A percentile compares a stretch with the other conserved stretches of the same genome.
Evolutionary conservation across 2,113 vertebrate genomes (phyloP).

Genomic region (Myrmecophaga tridactyla): DNA sequence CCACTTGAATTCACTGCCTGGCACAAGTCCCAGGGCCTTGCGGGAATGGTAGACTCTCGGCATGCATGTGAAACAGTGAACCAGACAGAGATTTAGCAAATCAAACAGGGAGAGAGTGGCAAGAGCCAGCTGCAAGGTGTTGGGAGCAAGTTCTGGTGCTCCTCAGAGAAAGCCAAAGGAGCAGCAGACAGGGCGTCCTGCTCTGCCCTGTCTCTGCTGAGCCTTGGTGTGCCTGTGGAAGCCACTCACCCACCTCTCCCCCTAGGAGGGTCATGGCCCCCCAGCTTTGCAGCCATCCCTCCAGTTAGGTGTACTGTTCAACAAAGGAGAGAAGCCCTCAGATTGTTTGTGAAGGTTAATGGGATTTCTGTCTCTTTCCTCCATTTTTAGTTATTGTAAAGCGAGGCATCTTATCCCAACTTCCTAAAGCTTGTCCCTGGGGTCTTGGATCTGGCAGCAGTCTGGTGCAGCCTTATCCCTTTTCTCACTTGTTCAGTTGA

Average conservation of each 20-base stretch:
- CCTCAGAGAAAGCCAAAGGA: not conserved
- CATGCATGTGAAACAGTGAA: constrained; percentile 53
- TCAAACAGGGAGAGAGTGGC: constrained; percentile 53
- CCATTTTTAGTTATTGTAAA: not conserved
- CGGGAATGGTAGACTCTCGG: constrained; percentile 13
- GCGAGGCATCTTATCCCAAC: not conserved
- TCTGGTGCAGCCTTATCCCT: not conserved
- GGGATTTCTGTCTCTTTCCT: not conserved
- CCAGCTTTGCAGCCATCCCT: not conserved
- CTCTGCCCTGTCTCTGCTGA: not conserved
- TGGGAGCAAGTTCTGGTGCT: not conserved
- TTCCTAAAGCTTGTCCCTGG: not conserved
- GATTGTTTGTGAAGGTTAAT: not conserved
- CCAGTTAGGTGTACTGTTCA: not conserved
- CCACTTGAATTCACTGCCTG: constrained; percentile 59
- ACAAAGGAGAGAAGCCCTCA: not conserved
- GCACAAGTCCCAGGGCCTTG: constrained; percentile 64
- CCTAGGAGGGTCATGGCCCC: rapidly evolving
- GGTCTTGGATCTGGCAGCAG: not conserved
- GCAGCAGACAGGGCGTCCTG: rapidly evolving
- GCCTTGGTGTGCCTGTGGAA: rapidly evolving
- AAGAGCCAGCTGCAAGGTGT: constrained; percentile 32
- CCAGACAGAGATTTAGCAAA: constrained; percentile 64
- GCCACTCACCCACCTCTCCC: not conserved
- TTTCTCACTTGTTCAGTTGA: not conserved